Conservation (phyloP, 2,888 invertebrate genomes). For the Nasonovia ribisnigri region DNA sequence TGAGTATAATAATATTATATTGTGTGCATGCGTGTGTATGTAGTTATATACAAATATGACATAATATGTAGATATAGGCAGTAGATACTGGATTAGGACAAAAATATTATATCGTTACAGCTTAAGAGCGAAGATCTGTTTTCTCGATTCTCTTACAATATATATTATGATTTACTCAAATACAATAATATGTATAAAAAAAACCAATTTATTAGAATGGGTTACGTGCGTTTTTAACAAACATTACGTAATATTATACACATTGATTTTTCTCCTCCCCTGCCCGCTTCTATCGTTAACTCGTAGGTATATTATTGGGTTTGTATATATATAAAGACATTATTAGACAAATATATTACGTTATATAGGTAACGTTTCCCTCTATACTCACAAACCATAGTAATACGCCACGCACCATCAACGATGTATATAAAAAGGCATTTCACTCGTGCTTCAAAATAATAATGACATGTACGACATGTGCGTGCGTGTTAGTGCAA, state of each 20-base stretch:
- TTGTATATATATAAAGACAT: neutral
- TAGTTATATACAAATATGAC: neutral
- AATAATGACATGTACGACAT: neutral
- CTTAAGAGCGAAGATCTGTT: neutral
- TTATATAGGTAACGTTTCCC: neutral
- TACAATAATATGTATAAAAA: neutral
- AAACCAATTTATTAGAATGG: neutral
- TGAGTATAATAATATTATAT: neutral
- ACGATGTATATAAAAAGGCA: neutral
- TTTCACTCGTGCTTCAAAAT: neutral
- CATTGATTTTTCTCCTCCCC: conserved; percentile 4
- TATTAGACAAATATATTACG: neutral
- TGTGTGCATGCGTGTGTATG: too few relatives aligned
- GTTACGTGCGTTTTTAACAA: conserved; percentile 14
- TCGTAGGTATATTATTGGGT: neutral
- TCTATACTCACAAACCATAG: neutral
- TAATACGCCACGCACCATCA: neutral
- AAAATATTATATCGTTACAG: neutral
- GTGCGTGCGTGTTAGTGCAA: neutral
- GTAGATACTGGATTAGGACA: neutral
- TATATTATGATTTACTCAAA: neutral
- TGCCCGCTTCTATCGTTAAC: neutral
- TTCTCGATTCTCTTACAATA: neutral
- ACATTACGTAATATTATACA: neutral
- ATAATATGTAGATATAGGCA: neutral